Evolutionary conservation across 2,797 vertebrate genomes (phyloP), one percentile per base, ranked within the genome.

Genomic region (Notolepis coatsorum): DNA sequence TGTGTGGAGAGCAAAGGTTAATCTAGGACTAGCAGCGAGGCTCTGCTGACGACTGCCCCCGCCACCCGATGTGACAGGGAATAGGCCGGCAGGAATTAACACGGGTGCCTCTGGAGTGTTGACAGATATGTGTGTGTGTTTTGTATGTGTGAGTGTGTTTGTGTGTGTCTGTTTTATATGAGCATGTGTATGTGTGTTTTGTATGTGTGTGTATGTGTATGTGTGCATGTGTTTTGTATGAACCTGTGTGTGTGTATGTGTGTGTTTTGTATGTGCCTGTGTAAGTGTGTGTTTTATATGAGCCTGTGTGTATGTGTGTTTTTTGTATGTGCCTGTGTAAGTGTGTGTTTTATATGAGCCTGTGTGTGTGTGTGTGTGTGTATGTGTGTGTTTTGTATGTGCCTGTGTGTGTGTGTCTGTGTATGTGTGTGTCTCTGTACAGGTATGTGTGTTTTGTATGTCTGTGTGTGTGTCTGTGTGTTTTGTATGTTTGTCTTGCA

Each of bases 51-150:
- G 67, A 79, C 85, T 75, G 82, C 68, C 69, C 78, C 69, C 63
- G 56, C 24, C 43, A 74, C 78, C 12, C 10, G 15, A n/a, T 88
- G 89, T 89, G 86, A 81, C 85, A 85, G 83, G 78, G 85, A 90
- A 89, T 89, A 81, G 85, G 80, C 81, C 79, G 81, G 60, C 76
- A 84, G 75, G 82, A 87, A 89, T 91, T 90, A 91, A 77, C 86
- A 60, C 76, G 5, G 39, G 77, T 52, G 81, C 77, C 77, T 75
- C 35, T 0, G 81, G 78, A 79, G 81, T 84, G 86, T 85, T 88
- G 84, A 89, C 84, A 79, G 82, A 82, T 62, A 68, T 74, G 65
- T 77, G 73, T 72, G 80, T 58, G 65, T 49, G 61, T n/a, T n/a
- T n/a, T n/a, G n/a, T n/a, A n/a, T 39, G 27, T 39, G n/a, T 53